A percentile compares a stretch with the other conserved stretches of the same genome.
phyloP scores from a whole-genome alignment of 2,797 vertebrate genomes.

The Aplochiton taeniatus region DNA sequence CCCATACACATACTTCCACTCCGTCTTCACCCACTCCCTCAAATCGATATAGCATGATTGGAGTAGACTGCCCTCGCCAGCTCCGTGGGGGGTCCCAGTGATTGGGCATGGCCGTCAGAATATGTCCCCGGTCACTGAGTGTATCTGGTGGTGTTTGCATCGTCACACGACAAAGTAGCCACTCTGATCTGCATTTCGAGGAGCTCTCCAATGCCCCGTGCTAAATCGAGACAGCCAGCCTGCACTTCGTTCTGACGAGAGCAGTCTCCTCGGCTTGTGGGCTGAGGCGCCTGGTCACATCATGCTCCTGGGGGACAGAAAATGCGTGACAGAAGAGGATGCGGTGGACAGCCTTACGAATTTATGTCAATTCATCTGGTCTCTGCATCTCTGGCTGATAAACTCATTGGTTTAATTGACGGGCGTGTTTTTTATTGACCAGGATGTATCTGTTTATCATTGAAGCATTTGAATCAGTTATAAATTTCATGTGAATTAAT shows the following conservation, averaged over 20 bases:
- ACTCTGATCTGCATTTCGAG: constrained; percentile 35
- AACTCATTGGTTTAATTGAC: too few species aligned
- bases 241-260: constrained; percentile 17
- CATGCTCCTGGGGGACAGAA: background rate
- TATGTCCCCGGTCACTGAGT: constrained; percentile 1
- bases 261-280: background rate
- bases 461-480: too few species aligned
- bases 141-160: background rate
- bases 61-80: constrained; percentile 38
- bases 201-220: constrained; percentile 20
- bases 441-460: too few species aligned
- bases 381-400: too few species aligned
- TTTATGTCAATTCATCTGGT: constrained; percentile 7
- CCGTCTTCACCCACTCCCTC: constrained; percentile 30
- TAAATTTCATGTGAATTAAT: too few species aligned
- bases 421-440: too few species aligned
- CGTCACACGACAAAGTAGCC: constrained; percentile 9
- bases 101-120: constrained; percentile 39
- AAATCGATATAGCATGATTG: constrained; percentile 55
- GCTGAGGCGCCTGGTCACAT: background rate
- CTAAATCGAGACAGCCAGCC: constrained; percentile 28
- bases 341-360: too few species aligned
- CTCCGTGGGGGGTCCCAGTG: constrained; percentile 30
- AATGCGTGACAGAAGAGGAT: background rate
- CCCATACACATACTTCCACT: constrained; percentile 6